Evolutionary conservation across 2,113 vertebrate genomes (phyloP).

Genomic region (Phyllopteryx taeniolatus): DNA sequence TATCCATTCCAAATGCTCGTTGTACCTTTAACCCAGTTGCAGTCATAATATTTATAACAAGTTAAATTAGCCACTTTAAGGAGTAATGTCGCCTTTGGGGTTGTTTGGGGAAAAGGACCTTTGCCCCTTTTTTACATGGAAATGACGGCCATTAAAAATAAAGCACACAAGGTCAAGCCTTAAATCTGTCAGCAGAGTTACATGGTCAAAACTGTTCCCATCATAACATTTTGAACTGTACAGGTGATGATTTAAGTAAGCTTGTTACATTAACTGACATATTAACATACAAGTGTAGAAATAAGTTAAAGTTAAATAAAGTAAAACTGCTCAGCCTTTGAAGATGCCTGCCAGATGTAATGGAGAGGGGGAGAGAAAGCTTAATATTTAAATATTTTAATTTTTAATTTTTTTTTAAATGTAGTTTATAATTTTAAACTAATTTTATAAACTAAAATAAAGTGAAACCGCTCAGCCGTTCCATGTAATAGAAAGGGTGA

Average conservation of each 20-base stretch:
- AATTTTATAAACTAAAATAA: no score
- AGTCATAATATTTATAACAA: background rate
- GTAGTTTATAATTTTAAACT: background rate
- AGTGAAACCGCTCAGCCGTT: no score
- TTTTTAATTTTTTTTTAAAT: background rate
- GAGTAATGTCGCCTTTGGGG: background rate
- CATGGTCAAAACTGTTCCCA: no score
- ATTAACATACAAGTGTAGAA: no score
- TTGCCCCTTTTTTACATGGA: background rate
- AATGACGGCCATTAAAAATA: background rate
- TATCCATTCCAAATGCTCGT: background rate
- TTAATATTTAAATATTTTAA: no score
- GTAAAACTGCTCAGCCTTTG: background rate
- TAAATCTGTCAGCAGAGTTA: conserved; percentile 2
- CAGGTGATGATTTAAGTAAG: no score
- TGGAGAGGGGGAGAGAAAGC: no score
- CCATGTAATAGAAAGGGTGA: no score
- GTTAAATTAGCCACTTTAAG: background rate
- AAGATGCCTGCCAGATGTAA: no score
- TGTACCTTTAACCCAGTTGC: background rate
- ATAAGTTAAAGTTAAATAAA: background rate
- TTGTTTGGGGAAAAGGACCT: background rate
- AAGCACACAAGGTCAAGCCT: background rate
- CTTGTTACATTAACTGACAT: no score
- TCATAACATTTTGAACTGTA: no score